phyloP scores from a whole-genome alignment of 2,797 vertebrate species.

The Sebastes miniatus region DNA sequence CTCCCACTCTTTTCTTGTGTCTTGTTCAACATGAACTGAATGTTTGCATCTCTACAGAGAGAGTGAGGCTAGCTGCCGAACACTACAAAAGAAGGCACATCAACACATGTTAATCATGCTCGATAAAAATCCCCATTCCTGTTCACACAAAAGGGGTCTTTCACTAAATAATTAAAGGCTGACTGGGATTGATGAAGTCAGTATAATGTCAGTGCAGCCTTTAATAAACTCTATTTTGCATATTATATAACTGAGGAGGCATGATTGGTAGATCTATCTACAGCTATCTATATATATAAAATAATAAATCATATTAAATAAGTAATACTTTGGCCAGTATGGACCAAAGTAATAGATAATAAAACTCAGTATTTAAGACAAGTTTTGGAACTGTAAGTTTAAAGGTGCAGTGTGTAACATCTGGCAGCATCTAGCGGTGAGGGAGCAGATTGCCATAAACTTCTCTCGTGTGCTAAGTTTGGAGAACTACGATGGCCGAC shows the following conservation, averaged over 20 bases:
- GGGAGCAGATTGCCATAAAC: too few species aligned
- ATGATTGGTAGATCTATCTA: slow-evolving; percentile 20
- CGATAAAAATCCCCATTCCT: slow-evolving; percentile 41
- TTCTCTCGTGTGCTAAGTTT: too few species aligned
- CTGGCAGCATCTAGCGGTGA: too few species aligned
- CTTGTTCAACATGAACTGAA: slow-evolving; percentile 70
- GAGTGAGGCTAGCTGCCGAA: slow-evolving; percentile 48
- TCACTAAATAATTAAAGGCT: slow-evolving; percentile 66
- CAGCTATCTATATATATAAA: neutral
- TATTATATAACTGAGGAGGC: slow-evolving; percentile 38
- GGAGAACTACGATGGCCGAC: too few species aligned
- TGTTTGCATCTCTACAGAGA: slow-evolving; percentile 52
- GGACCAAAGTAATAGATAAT: too few species aligned
- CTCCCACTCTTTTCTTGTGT: slow-evolving; percentile 66
- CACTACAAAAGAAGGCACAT: slow-evolving; percentile 56
- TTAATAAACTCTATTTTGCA: slow-evolving; percentile 54
- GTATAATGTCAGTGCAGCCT: slow-evolving; percentile 52
- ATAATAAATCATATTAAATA: neutral
- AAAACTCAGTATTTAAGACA: too few species aligned
- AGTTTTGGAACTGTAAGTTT: neutral
- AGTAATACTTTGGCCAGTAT: neutral
- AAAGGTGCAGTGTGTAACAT: too few species aligned
- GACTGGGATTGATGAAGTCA: slow-evolving; percentile 52
- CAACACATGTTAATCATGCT: slow-evolving; percentile 63
- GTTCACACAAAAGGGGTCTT: slow-evolving; percentile 50